These are phyloP conservation scores for Rallus limicola DNA, from an alignment of 2,113 vertebrate genomes.

Conservation along the genomic window DNA sequence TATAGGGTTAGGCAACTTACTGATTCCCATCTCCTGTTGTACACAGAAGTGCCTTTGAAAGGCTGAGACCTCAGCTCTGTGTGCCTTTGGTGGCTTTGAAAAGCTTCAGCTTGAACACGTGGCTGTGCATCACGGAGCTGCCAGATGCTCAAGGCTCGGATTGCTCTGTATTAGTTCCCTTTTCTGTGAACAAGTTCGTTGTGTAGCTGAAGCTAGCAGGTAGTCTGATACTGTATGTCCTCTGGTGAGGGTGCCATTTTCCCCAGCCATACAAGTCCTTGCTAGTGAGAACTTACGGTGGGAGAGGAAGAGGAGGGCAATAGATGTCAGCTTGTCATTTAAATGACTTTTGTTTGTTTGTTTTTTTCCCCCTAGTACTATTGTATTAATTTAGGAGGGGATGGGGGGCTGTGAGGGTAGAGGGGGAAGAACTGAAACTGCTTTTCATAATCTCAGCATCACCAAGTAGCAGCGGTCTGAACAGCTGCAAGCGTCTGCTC, in stretches of 20 bases:
- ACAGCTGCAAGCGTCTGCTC: conserved; percentile 13
- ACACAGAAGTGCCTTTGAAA: not conserved
- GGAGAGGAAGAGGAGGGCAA: not conserved
- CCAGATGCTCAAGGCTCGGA: not conserved
- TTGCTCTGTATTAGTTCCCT: not conserved
- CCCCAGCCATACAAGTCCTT: not conserved
- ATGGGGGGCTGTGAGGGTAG: not conserved
- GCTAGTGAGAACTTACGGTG: not conserved
- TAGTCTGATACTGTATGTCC: not conserved
- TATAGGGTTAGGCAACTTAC: not conserved
- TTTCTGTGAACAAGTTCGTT: not conserved
- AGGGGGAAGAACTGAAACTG: not conserved
- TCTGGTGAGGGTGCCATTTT: not conserved
- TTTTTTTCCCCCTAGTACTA: no score
- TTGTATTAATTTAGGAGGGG: not conserved
- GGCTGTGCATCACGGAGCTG: not conserved
- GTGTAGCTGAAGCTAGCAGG: not conserved
- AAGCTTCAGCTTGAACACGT: not conserved
- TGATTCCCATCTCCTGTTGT: not conserved
- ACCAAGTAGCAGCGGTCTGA: not conserved
- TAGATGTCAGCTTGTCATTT: not conserved
- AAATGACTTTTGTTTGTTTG: not conserved
- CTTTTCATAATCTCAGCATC: not conserved
- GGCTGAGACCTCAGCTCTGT: not conserved
- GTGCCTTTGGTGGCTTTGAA: not conserved